phyloP scores from a whole-genome alignment of 2,888 invertebrate genomes.

The Sialis fuliginosa region DNA sequence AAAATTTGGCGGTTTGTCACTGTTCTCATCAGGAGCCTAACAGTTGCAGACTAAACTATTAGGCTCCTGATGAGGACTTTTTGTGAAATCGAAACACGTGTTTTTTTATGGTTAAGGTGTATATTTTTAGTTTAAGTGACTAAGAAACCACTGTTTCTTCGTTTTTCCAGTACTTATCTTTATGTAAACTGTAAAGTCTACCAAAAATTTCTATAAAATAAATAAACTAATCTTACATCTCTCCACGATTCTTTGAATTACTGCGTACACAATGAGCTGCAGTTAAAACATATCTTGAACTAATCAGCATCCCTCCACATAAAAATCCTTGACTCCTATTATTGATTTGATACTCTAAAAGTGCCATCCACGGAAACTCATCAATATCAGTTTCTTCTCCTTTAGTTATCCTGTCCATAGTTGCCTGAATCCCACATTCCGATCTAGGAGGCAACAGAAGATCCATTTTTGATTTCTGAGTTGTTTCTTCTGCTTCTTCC shows the following conservation, averaged over 20 bases:
- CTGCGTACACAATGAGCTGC: conserved; percentile 35
- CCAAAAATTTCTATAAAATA: background rate
- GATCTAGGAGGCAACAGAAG: conserved; percentile 13
- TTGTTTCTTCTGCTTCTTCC: background rate
- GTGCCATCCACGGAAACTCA: conserved; percentile 35
- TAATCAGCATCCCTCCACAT: conserved; percentile 35
- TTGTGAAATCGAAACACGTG: no score
- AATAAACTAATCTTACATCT: conserved; percentile 23
- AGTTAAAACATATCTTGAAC: conserved; percentile 31
- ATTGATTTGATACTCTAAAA: conserved; percentile 27
- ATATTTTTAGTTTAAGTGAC: no score
- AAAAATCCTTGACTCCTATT: conserved; percentile 15
- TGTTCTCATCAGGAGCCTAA: no score
- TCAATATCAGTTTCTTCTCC: conserved; percentile 27
- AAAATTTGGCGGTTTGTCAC: background rate
- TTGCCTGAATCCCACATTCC: conserved; percentile 18
- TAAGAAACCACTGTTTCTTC: no score
- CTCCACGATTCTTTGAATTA: conserved; percentile 19
- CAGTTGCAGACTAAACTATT: no score
- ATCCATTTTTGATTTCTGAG: background rate
- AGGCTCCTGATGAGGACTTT: no score
- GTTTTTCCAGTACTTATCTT: no score
- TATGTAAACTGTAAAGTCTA: no score
- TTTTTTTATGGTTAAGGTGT: no score
- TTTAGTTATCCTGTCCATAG: conserved; percentile 17